phyloP scores from a whole-genome alignment of 2,888 invertebrate species.

The Hymenopus coronatus region DNA sequence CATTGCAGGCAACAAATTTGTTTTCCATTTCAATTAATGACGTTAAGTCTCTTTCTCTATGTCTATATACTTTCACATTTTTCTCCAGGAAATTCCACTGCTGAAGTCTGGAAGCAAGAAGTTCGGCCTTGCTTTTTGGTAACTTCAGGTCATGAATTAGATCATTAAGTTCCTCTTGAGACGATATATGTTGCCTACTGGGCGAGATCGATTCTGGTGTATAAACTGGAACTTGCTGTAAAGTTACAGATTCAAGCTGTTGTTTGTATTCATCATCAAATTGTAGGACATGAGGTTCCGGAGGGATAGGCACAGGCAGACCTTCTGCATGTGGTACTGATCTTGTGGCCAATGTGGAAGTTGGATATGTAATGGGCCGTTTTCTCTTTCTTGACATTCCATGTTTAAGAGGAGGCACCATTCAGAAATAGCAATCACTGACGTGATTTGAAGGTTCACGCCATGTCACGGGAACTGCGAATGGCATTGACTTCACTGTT shows the following conservation, averaged over 20 bases:
- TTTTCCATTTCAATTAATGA: too few relatives aligned
- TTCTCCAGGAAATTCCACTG: too few relatives aligned
- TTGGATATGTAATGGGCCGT: not conserved
- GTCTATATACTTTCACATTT: not conserved
- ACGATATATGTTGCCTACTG: not conserved
- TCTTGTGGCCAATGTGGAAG: not conserved
- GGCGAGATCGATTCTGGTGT: not conserved
- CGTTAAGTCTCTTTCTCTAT: not conserved
- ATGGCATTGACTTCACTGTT: too few relatives aligned
- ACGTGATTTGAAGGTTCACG: not conserved
- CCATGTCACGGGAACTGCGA: not conserved
- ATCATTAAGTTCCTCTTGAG: too few relatives aligned
- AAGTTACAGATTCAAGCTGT: not conserved
- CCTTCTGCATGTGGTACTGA: not conserved
- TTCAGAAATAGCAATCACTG: slow-evolving; percentile 3
- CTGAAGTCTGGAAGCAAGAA: too few relatives aligned
- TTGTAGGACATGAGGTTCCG: not conserved
- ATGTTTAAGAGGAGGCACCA: not conserved
- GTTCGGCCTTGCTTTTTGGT: too few relatives aligned
- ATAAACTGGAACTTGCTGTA: not conserved
- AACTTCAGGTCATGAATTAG: too few relatives aligned
- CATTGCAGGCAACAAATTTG: too few relatives aligned
- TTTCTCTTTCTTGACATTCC: slow-evolving; percentile 9
- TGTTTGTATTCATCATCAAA: not conserved
- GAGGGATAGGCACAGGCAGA: not conserved